Evolutionary conservation across 2,113 vertebrate genomes (phyloP).

Genomic region (Vulpes vulpes): DNA sequence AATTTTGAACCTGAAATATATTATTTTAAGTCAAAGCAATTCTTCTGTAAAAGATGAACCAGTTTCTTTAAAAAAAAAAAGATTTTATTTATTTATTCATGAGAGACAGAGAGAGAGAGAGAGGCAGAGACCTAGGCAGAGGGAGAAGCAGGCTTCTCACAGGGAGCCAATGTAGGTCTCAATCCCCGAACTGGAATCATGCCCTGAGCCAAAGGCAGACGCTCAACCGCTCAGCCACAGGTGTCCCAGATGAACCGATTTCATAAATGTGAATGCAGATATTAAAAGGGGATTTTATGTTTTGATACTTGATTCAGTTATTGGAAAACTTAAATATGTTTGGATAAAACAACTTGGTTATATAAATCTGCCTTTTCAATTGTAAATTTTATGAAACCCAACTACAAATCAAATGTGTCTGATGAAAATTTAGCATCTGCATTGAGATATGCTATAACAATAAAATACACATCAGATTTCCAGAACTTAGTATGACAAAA

Average conservation of each 20-base stretch:
- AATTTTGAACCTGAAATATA: neutral
- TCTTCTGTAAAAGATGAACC: neutral
- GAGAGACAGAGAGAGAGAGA: no score
- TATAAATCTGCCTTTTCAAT: neutral
- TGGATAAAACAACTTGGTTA: neutral
- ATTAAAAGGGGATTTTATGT: neutral
- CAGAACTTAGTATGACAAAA: neutral
- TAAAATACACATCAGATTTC: neutral
- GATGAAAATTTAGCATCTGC: neutral
- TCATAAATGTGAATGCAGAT: neutral
- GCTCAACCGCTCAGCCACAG: no score
- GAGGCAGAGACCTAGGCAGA: no score
- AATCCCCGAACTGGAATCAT: no score
- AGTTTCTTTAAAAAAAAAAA: neutral
- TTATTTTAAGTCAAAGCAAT: conserved; percentile 5
- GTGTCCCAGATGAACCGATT: neutral
- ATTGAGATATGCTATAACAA: neutral
- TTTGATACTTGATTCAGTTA: neutral
- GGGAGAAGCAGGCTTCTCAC: no score
- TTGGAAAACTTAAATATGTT: neutral
- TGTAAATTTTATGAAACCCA: conserved; percentile 6
- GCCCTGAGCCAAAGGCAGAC: no score
- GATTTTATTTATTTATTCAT: no score
- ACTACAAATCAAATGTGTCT: neutral
- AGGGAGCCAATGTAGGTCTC: no score